phyloP scores from a whole-genome alignment of 1,140 invertebrate species.

The Zaprionus ornatus region DNA sequence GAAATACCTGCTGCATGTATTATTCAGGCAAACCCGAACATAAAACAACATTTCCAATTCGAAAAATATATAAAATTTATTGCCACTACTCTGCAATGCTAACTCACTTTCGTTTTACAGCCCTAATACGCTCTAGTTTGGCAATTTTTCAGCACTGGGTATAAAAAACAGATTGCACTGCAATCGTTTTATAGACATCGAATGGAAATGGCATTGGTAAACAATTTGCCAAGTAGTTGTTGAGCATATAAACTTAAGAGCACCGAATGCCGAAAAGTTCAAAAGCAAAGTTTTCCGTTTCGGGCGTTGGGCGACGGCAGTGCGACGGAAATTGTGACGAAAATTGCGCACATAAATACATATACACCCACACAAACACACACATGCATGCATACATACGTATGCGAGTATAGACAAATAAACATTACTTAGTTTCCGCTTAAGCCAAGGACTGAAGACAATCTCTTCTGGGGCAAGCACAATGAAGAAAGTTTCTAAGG shows the following conservation, averaged over 20 bases:
- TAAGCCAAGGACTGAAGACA: constrained; percentile 33
- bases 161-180: constrained; percentile 59
- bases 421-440: constrained; percentile 70
- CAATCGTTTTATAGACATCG: constrained; percentile 54
- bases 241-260: constrained; percentile 61
- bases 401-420: constrained; percentile 51
- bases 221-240: constrained; percentile 74
- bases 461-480: constrained; percentile 17
- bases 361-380: constrained; percentile 22
- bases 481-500: constrained; percentile 42
- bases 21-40: background rate
- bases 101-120: background rate
- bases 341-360: constrained; percentile 38
- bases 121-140: background rate
- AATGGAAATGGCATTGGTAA: constrained; percentile 70
- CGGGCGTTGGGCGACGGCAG: constrained; percentile 33
- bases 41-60: background rate
- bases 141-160: constrained; percentile 9
- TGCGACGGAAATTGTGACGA: constrained; percentile 62
- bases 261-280: constrained; percentile 35
- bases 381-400: constrained; percentile 24
- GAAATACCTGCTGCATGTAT: background rate
- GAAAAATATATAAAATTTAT: background rate
- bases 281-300: constrained; percentile 35
- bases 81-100: background rate